phyloP scores from a whole-genome alignment of 2,113 vertebrate genomes.

The Lynx canadensis region DNA sequence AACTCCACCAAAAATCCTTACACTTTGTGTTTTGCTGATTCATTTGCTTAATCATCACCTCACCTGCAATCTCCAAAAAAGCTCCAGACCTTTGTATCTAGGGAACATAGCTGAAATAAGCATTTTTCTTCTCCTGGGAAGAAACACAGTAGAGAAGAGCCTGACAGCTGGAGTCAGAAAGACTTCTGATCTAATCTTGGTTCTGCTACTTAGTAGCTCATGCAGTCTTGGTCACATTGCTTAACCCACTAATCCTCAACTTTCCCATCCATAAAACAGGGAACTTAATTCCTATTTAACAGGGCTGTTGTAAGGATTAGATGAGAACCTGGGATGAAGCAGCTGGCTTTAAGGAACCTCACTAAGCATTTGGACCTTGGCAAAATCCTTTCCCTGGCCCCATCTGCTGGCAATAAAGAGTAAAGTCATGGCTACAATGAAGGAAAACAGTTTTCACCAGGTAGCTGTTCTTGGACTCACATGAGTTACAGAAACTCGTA shows the following conservation, averaged over 20 bases:
- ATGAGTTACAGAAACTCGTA: not conserved
- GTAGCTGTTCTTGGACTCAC: not conserved
- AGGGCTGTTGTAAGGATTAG: not conserved
- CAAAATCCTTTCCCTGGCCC: conserved; percentile 50
- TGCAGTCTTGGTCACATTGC: not conserved
- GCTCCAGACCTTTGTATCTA: not conserved
- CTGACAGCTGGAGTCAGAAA: not conserved
- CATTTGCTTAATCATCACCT: conserved; percentile 53
- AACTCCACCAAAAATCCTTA: conserved; percentile 55
- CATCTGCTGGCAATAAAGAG: conserved; percentile 69
- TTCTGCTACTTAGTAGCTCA: not conserved
- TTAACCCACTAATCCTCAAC: not conserved
- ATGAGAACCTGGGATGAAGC: not conserved
- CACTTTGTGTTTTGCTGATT: conserved; percentile 32
- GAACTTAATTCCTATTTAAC: not conserved
- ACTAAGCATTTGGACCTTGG: not conserved
- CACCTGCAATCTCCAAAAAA: not conserved
- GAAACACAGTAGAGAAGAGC: not conserved
- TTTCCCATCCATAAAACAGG: not conserved
- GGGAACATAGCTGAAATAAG: conserved; percentile 42
- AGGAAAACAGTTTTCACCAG: not conserved
- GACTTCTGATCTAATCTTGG: conserved; percentile 7
- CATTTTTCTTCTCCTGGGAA: conserved; percentile 7
- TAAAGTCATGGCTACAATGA: conserved; percentile 5
- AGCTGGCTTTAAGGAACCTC: not conserved